Conservation (phyloP, 2,113 vertebrate species). For the Oreochromis tanganicae region DNA sequence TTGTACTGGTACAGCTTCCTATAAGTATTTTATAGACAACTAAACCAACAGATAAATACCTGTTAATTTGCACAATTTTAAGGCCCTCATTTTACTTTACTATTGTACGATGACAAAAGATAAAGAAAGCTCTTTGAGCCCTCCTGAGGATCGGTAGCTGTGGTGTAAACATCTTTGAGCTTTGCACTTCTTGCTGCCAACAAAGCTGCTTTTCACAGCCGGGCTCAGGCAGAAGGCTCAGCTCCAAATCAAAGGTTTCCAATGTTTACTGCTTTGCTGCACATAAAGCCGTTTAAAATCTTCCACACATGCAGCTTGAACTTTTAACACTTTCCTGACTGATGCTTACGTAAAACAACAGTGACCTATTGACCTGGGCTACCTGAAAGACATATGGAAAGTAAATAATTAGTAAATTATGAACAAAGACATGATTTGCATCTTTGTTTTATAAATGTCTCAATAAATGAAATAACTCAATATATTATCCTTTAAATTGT, state of each 20-base stretch:
- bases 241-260: neutral
- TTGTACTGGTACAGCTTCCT: neutral
- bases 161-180: neutral
- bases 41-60: neutral
- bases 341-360: neutral
- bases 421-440: neutral
- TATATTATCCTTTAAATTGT: neutral
- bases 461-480: neutral
- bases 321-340: neutral
- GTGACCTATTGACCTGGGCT: neutral
- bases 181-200: neutral
- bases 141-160: neutral
- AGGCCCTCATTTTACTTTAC: neutral
- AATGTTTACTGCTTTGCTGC: neutral
- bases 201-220: slow-evolving; percentile 6
- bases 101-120: neutral
- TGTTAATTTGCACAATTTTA: neutral
- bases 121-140: neutral
- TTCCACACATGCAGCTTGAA: neutral
- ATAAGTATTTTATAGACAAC: neutral
- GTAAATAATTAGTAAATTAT: neutral
- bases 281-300: neutral
- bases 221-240: neutral
- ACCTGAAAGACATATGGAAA: neutral
- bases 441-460: neutral